A percentile compares a stretch with the other conserved stretches of the same genome.
phyloP scores from a whole-genome alignment of 2,888 invertebrate species.

The Polyommatus icarus region DNA sequence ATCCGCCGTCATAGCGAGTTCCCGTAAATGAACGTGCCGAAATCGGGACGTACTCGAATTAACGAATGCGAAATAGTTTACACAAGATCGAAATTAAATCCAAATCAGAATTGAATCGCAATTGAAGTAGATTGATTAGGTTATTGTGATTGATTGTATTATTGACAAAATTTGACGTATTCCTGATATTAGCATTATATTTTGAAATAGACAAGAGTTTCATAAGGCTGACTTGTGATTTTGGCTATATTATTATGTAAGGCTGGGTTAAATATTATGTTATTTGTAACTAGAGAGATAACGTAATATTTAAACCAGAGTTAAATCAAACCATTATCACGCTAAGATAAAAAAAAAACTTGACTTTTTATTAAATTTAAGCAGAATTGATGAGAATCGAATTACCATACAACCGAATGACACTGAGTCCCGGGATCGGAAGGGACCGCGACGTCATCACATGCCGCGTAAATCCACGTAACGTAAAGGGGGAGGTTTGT shows the following conservation, averaged over 20 bases:
- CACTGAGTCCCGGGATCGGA: background rate
- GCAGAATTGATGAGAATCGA: background rate
- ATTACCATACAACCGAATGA: background rate
- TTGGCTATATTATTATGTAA: no score
- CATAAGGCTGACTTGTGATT: no score
- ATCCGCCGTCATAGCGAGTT: background rate
- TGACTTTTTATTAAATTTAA: background rate
- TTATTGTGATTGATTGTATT: background rate
- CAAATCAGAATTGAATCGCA: background rate
- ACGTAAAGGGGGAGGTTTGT: background rate
- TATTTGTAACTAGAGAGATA: no score
- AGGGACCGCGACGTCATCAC: conserved; percentile 8
- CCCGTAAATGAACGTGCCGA: conserved; percentile 11
- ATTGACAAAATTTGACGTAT: background rate
- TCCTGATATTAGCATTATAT: background rate
- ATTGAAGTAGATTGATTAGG: background rate
- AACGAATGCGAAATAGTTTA: background rate
- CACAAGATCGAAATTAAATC: background rate
- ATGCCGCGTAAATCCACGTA: background rate
- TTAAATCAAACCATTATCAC: no score
- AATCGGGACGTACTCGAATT: conserved; percentile 6
- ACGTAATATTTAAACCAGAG: no score
- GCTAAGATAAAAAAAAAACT: background rate
- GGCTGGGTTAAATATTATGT: no score
- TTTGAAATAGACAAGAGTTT: no score